phyloP scores from a whole-genome alignment of 2,113 vertebrate species.

The Hyaena hyaena region DNA sequence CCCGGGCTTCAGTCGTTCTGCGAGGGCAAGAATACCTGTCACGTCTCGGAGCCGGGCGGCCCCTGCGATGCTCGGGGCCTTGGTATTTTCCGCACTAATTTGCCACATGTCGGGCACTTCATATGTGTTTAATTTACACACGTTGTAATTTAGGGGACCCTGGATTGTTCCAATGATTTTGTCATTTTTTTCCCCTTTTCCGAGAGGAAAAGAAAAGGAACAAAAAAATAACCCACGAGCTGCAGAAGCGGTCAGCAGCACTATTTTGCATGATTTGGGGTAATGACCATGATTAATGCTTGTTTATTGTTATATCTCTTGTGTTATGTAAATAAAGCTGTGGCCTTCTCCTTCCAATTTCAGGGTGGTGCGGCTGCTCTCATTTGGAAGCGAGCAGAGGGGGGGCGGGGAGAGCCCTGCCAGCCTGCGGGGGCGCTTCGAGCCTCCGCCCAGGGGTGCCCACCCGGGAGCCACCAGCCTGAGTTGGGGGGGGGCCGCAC shows the following conservation, averaged over 20 bases:
- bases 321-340: slow-evolving; percentile 66
- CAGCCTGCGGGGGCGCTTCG: not conserved
- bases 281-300: slow-evolving; percentile 70
- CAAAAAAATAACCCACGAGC: not conserved
- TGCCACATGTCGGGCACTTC: slow-evolving; percentile 84
- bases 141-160: slow-evolving; percentile 80
- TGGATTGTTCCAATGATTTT: slow-evolving; percentile 73
- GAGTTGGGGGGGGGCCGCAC: not conserved
- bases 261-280: slow-evolving; percentile 60
- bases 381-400: not conserved
- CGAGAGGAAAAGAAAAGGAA: slow-evolving; percentile 47
- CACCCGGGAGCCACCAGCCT: slow-evolving; percentile 69
- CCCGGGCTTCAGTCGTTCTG: slow-evolving; percentile 88
- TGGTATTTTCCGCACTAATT: slow-evolving; percentile 82
- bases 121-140: slow-evolving; percentile 85
- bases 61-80: slow-evolving; percentile 81
- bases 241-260: slow-evolving; percentile 70
- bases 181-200: slow-evolving; percentile 34
- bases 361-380: slow-evolving; percentile 11
- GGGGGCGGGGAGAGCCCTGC: not conserved
- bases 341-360: slow-evolving; percentile 57
- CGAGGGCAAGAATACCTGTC: slow-evolving; percentile 88
- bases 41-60: slow-evolving; percentile 81
- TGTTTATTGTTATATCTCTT: slow-evolving; percentile 36
- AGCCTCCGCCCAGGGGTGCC: slow-evolving; percentile 38